Percentiles rank a stretch among this genome's conserved stretches.
These are phyloP conservation scores for Notothenia coriiceps DNA, from an alignment of 2,113 vertebrate genomes.

Conservation along the genomic window DNA sequence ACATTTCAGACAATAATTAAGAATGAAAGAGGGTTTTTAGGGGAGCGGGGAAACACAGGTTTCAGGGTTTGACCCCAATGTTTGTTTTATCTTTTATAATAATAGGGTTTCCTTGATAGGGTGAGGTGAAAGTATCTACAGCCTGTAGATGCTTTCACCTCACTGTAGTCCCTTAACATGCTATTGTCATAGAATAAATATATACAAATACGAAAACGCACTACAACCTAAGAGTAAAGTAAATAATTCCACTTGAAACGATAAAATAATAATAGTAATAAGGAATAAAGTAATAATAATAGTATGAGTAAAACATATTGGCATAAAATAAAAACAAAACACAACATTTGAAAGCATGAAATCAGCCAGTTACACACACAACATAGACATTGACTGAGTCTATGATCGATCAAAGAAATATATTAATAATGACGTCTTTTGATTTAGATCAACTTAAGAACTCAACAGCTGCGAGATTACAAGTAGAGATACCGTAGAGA, in stretches of 20 bases:
- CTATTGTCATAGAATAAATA: not conserved
- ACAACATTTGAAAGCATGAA: not conserved
- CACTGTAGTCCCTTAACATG: not conserved
- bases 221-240: not conserved
- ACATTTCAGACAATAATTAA: conserved; percentile 7
- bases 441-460: no score
- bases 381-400: not conserved
- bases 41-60: not conserved
- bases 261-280: not conserved
- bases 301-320: not conserved
- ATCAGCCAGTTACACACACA: not conserved
- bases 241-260: not conserved
- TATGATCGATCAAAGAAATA: not conserved
- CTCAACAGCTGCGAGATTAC: not conserved
- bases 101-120: not conserved
- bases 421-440: no score
- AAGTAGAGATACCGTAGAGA: not conserved
- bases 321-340: not conserved
- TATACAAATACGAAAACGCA: not conserved
- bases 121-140: not conserved
- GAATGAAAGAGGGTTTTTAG: not conserved
- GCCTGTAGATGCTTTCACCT: not conserved
- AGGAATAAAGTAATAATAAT: not conserved
- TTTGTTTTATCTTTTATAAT: not conserved
- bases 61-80: not conserved